phyloP scores from a whole-genome alignment of 92 coral and sea anemone species.

The Blastomussa wellsi region DNA sequence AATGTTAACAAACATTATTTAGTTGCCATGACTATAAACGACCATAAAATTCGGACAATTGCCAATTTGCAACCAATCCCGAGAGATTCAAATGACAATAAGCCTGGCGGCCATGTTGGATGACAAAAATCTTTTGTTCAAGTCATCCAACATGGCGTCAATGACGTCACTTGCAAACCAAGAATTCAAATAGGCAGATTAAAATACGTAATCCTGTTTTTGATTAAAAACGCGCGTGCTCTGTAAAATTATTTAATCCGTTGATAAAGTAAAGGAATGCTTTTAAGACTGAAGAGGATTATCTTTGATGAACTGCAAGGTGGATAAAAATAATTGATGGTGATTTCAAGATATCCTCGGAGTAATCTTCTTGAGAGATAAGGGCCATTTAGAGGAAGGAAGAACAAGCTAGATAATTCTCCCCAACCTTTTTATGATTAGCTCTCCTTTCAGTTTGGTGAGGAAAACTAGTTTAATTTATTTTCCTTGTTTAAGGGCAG shows the following conservation, averaged over 20 bases:
- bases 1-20: not conserved
- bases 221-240: not conserved
- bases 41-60: too few relatives aligned
- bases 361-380: not conserved
- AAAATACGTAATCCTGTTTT: not conserved
- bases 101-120: too few relatives aligned
- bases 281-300: not conserved
- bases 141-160: too few relatives aligned
- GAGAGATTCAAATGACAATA: too few relatives aligned
- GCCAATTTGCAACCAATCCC: too few relatives aligned
- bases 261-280: conserved; percentile 1
- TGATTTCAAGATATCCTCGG: not conserved
- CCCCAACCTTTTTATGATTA: not conserved
- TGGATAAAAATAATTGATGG: not conserved
- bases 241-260: not conserved
- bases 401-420: not conserved
- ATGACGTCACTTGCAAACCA: too few relatives aligned
- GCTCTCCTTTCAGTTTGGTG: not conserved
- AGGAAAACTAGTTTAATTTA: not conserved
- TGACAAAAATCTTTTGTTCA: too few relatives aligned
- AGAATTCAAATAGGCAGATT: not conserved
- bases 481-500: not conserved
- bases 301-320: not conserved
- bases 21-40: too few relatives aligned
- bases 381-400: not conserved